Evolutionary conservation across 2,797 vertebrate genomes (phyloP), one percentile per base, ranked within the genome.

Genomic region (Acipenser ruthenus): DNA sequence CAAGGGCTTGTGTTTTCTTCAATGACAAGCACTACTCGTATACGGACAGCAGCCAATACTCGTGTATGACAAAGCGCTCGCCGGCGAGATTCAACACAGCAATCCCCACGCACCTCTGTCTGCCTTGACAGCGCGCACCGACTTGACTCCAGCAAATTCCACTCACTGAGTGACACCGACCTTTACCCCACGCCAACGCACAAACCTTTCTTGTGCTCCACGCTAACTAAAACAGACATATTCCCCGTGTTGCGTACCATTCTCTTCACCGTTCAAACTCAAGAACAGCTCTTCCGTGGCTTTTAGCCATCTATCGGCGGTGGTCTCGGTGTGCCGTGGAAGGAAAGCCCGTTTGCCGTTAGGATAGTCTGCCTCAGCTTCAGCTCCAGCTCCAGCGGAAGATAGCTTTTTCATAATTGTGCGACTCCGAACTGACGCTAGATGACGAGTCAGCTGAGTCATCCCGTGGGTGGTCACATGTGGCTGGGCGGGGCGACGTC

Each of bases 401-500:
- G 88, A 84, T 88, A 89, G 91, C 85, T 84, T 85, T 91, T 91
- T 94, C 93, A 94, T 94, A 92, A 93, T 93, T 92, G 91, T 91
- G 90, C 89, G 88, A 90, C 92, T 92, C 87, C 81, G 72, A 79
- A 93, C 89, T 93, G 91, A 92, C 91, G 88, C 88, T 77, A 78
- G 80, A 59, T 85, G 85, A 87, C 82, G 79, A 70, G 72, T 71
- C 76, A 80, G 85, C 85, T 81, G 85, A 87, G 49, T 72, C 84
- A 86, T 83, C 69, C 69, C 60, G 69, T 69, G 7, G 81, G 73
- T 51, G 63, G 71, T 86, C 85, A 89, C 86, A 66, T 83, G 86
- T 69, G 70, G 60, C 23, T 0, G 75, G 83, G 88, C 70, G 84
- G 84, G 63, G 50, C 23, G 23, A 37, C 23, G 23, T 37, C 23